Base-by-base conservation (phyloP, 2,888 invertebrate species). In the Chironomus tentans region DNA sequence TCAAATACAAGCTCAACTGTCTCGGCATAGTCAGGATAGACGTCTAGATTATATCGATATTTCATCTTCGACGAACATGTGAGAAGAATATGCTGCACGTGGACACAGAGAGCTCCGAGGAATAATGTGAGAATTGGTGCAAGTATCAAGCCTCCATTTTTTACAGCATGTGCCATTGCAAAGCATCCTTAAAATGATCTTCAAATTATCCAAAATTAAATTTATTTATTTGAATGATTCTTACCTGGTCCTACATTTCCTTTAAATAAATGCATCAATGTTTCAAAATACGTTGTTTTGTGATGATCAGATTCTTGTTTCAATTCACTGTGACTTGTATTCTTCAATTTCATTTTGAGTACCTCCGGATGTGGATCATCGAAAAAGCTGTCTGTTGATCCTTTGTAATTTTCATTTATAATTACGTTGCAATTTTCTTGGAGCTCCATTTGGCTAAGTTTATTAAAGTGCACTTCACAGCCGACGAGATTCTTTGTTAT, bases 141-240 rank as follows among this genome's bases (percentile, higher is more conserved):
- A 77, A 95, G 88, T 77, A 94, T 81, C 1, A 98, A 85, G 6
- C 98, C 98, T 21, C 96, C 94, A 83, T 98, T 93, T 82, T 90
- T 92, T 82, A 97, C 93, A 0, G 96, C 98, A 82, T 94, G 92
- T 6, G 98, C 98, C 91, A 98, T 93, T 1, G 98, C 98, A 81
- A 98, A 90, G 18, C 76, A 76, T n/a, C 76, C 38, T 38, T 10
- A 2, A 38, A 38, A 10, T 38, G 7, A 1, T 21, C 7, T 6
- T 7, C 1, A 61, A 18, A 61, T 2, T 18, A 61, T 5, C 56
- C 4, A 78, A 98, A 89, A 0, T 98, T 4, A 3, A 28, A 28
- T 28, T 4, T 4, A 5, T 4, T 5, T 28, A 28, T 3, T 28
- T 28, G 5, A 28, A 3, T 28, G 5, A 2, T 28, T 28, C 38